Conservation (phyloP, 2,113 vertebrate genomes). For the Chamaetylas fuelleborni region DNA sequence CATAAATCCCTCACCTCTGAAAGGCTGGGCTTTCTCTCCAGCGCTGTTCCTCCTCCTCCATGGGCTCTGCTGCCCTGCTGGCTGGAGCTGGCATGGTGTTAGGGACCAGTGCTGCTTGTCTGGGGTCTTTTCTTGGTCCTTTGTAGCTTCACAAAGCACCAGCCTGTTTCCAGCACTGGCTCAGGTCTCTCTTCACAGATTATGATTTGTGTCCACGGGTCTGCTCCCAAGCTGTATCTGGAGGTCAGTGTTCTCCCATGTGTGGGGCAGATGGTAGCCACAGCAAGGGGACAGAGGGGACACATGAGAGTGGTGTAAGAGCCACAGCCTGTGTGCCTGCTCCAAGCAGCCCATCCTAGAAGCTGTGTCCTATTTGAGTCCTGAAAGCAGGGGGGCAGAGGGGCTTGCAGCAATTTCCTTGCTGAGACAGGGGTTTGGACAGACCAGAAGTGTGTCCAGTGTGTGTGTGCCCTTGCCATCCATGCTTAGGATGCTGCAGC, state of each 20-base stretch:
- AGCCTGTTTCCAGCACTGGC: rapidly evolving
- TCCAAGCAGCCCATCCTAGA: not conserved
- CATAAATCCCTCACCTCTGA: rapidly evolving
- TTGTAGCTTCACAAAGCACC: not conserved
- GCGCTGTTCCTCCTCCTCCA: rapidly evolving
- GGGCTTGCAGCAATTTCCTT: not conserved
- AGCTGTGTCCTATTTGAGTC: too few species aligned
- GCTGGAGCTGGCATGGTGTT: not conserved
- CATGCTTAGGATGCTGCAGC: not conserved
- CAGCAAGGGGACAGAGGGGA: not conserved
- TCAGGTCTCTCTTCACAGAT: not conserved
- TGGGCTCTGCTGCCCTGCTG: not conserved
- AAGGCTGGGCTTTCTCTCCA: not conserved
- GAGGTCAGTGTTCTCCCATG: not conserved
- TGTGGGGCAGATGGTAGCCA: not conserved
- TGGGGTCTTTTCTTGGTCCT: not conserved
- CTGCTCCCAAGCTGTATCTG: not conserved
- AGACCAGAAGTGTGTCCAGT: not conserved
- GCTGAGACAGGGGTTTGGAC: not conserved
- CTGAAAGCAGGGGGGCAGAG: rapidly evolving
- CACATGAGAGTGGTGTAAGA: rapidly evolving
- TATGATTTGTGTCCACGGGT: rapidly evolving
- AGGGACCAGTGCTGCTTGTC: not conserved
- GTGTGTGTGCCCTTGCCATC: too few species aligned
- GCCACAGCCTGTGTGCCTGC: not conserved